These are phyloP conservation scores for Zygogramma bicolorata DNA, from an alignment of 2,888 invertebrate genomes.

Conservation along the genomic window DNA sequence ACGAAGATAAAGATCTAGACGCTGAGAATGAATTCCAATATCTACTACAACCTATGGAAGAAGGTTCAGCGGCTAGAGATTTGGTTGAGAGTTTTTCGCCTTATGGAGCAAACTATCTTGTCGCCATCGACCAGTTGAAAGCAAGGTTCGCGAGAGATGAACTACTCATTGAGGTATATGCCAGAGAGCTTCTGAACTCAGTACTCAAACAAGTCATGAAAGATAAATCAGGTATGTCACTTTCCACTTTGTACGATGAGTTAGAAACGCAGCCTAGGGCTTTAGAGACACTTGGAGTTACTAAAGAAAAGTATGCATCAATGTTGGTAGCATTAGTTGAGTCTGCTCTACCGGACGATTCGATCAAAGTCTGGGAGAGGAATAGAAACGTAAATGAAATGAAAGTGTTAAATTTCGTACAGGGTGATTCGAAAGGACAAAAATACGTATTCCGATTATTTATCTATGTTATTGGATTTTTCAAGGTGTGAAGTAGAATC, in stretches of 20 bases:
- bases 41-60: no score
- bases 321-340: constrained; percentile 6
- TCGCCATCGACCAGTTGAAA: no score
- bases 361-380: constrained; percentile 9
- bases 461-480: no score
- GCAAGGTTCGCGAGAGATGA: constrained; percentile 2
- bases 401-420: constrained; percentile 1
- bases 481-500: no score
- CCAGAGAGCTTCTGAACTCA: constrained; percentile 3
- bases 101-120: no score
- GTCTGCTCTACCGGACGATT: constrained; percentile 8
- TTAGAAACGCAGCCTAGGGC: neutral
- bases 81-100: no score
- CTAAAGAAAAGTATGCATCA: constrained; percentile 2
- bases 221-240: constrained; percentile 9
- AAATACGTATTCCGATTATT: no score
- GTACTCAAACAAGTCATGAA: constrained; percentile 5
- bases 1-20: no score
- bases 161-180: constrained; percentile 7
- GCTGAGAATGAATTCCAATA: no score
- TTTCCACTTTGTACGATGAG: neutral
- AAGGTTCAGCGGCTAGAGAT: no score
- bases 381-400: constrained; percentile 16
- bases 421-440: no score
- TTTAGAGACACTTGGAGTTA: constrained; percentile 7